A percentile compares a stretch with the other conserved stretches of the same genome.
phyloP scores from a whole-genome alignment of 2,888 invertebrate genomes.

The Pyrochroa serraticornis region DNA sequence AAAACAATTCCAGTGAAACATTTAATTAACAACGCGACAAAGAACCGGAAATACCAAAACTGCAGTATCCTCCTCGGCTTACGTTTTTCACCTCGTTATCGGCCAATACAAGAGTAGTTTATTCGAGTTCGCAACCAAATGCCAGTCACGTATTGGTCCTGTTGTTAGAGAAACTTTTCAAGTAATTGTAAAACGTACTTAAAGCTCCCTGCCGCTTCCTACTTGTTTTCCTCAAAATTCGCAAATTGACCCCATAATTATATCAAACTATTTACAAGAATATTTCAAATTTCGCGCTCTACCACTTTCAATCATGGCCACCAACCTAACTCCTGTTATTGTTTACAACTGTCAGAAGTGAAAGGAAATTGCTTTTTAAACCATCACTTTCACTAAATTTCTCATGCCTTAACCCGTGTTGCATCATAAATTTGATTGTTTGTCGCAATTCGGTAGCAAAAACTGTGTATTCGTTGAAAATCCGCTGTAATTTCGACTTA shows the following conservation, averaged over 20 bases:
- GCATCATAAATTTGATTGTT: background rate
- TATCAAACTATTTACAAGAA: no score
- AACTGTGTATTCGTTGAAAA: background rate
- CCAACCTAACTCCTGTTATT: conserved; percentile 22
- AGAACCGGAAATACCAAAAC: background rate
- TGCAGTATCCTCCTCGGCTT: background rate
- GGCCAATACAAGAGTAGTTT: background rate
- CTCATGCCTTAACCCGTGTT: conserved; percentile 1
- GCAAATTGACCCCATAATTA: background rate
- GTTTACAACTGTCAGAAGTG: conserved; percentile 34
- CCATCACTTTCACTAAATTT: background rate
- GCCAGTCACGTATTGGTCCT: background rate
- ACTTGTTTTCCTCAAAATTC: background rate
- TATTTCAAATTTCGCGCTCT: conserved; percentile 15
- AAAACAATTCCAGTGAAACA: conserved; percentile 20
- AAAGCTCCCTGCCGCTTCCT: no score
- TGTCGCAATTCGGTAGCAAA: conserved; percentile 1
- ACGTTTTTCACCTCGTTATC: background rate
- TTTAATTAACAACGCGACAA: conserved; percentile 13
- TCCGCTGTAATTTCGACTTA: conserved; percentile 10
- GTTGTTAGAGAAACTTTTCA: background rate
- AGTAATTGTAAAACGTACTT: background rate
- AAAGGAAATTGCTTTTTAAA: conserved; percentile 25
- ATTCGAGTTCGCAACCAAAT: background rate
- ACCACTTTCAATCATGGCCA: background rate